Evolutionary conservation across 1,140 invertebrate species (phyloP).

Genomic region (Pomacea maculata): DNA sequence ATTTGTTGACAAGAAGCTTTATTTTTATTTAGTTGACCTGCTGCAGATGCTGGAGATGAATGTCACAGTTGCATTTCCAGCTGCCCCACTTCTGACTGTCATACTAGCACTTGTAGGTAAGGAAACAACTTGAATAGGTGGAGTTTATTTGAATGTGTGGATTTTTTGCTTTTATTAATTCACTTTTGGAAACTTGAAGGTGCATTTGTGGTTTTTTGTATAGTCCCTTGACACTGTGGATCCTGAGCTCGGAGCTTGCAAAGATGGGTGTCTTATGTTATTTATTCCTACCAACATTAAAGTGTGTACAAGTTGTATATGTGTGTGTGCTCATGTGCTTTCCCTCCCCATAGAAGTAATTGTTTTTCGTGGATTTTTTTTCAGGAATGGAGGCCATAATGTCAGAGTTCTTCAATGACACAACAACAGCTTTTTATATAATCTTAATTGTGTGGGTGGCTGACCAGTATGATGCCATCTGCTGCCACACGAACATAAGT

Average conservation of each 20-base stretch:
- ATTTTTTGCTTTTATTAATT: neutral
- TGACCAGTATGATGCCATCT: conserved; percentile 98
- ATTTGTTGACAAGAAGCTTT: neutral
- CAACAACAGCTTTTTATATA: conserved; percentile 98
- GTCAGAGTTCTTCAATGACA: conserved; percentile 99
- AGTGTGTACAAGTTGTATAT: neutral
- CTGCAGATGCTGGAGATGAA: conserved; percentile 95
- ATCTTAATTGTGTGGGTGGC: conserved; percentile 99
- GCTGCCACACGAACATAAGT: conserved; percentile 94
- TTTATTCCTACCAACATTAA: too few species aligned
- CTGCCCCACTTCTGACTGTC: conserved; percentile 94
- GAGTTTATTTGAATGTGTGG: neutral
- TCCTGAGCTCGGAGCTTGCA: too few species aligned
- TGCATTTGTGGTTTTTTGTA: too few species aligned
- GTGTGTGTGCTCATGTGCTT: neutral
- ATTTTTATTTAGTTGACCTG: conserved; percentile 78
- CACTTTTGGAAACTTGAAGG: neutral
- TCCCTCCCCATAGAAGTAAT: neutral
- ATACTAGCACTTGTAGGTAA: conserved; percentile 97
- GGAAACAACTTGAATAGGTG: conserved; percentile 61
- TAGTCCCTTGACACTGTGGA: neutral
- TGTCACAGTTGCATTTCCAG: conserved; percentile 90
- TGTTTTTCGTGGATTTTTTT: conserved; percentile 59
- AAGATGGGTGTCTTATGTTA: too few species aligned
- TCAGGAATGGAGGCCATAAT: conserved; percentile 99